phyloP scores from a whole-genome alignment of 2,113 vertebrate species.

The Phodopus roborovskii region DNA sequence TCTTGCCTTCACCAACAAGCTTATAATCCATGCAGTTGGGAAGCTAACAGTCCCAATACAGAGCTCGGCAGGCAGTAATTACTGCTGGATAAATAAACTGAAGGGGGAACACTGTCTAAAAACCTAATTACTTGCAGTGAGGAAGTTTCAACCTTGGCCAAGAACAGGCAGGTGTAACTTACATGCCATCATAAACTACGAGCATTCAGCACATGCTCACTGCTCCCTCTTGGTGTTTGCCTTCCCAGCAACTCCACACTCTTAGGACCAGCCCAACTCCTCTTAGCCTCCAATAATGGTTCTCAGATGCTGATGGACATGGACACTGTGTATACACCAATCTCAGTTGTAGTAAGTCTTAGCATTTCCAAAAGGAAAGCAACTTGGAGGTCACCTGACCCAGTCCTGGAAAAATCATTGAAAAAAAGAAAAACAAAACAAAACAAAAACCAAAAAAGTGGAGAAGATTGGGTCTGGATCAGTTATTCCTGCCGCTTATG shows the following conservation, averaged over 20 bases:
- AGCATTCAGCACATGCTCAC: slow-evolving; percentile 50
- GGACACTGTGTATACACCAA: neutral
- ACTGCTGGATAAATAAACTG: slow-evolving; percentile 86
- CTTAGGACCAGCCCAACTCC: neutral
- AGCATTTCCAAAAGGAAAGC: slow-evolving; percentile 6
- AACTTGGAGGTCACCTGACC: neutral
- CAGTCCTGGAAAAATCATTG: neutral
- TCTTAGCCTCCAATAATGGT: neutral
- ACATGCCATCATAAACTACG: slow-evolving; percentile 77
- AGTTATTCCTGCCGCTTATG: neutral
- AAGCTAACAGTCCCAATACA: slow-evolving; percentile 80
- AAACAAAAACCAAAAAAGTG: neutral
- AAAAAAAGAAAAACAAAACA: neutral
- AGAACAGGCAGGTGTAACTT: slow-evolving; percentile 84
- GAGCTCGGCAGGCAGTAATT: slow-evolving; percentile 84
- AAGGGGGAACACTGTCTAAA: slow-evolving; percentile 82
- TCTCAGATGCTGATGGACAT: neutral
- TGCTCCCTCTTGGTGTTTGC: slow-evolving; percentile 48
- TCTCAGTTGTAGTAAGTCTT: neutral
- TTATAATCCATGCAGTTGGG: slow-evolving; percentile 68
- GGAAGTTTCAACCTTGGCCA: slow-evolving; percentile 87
- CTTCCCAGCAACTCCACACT: neutral
- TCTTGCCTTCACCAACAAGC: neutral
- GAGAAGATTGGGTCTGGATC: neutral
- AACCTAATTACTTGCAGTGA: slow-evolving; percentile 84